Base-by-base conservation (phyloP, 2,113 vertebrate genomes). In the Coptodon rendalli region DNA sequence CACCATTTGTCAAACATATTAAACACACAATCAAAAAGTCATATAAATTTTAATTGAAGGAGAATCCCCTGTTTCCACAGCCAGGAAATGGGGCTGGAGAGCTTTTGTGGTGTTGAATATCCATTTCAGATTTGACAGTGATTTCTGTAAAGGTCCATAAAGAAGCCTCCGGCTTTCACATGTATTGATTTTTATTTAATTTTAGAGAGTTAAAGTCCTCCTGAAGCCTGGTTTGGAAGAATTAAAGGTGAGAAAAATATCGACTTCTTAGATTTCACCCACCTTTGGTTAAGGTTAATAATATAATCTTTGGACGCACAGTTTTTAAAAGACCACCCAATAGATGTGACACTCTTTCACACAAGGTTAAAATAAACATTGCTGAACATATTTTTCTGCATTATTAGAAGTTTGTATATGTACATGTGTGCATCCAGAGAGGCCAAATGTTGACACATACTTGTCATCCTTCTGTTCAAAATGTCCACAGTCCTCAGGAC, bases 401-500 rank as follows among this genome's bases (percentile, higher is more conserved):
- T 63, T 63, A 63, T 66, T 66, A 66, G 61, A 66, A 5, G 31
- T n/a, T 31, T 36, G 61, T 0, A n/a, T 6, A 66, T n/a, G 31
- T 12, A 63, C 17, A 12, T 0, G 17, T 12, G 61, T 36, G 31
- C 57, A 0, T 1, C 57, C 5, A 17, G 57, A 63, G 31, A 36
- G 59, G 59, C 17, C 59, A 63, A 1, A 63, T 34, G 59, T 34
- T 7, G 31, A 63, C 57, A 57, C 83, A 45, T 38, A 68, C 50
- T 24, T n/a, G 14, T 24, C 48, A 43, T 52, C n/a, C 45, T 54
- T 40, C 79, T 82, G 79, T 85, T 83, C 19, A 59, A 73, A 48
- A 73, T 83, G 68, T 82, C 9, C 80, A 80, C 48, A 66, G 68
- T 1, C 9, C 14, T 80, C 48, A 57, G 29, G 38, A 10, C 48